Conservation (phyloP, 2,888 invertebrate species). For the Lymantria dispar region DNA sequence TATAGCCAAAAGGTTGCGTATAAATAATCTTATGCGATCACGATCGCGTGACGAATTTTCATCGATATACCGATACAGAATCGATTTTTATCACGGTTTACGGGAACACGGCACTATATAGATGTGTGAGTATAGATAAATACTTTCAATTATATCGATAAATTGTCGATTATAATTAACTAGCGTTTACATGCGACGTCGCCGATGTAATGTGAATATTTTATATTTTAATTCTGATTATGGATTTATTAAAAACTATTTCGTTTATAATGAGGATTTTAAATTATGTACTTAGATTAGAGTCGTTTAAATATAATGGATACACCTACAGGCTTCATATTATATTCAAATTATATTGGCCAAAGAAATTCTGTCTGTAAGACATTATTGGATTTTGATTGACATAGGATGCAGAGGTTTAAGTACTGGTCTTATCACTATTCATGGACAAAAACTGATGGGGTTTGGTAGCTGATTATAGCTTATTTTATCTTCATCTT, state of each 20-base stretch:
- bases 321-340: conserved; percentile 25
- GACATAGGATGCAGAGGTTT: neutral
- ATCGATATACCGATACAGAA: conserved; percentile 59
- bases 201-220: conserved; percentile 30
- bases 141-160: conserved; percentile 60
- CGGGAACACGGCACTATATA: conserved; percentile 48
- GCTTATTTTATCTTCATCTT: too few species aligned
- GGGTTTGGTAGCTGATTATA: too few species aligned
- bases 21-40: conserved; percentile 38
- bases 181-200: conserved; percentile 34
- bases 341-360: conserved; percentile 18
- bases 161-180: conserved; percentile 70
- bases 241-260: conserved; percentile 39
- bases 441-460: too few species aligned
- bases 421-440: too few species aligned
- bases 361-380: conserved; percentile 8
- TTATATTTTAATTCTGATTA: conserved; percentile 32
- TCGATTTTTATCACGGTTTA: conserved; percentile 66
- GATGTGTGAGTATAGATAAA: conserved; percentile 53
- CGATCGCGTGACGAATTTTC: conserved; percentile 62
- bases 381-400: neutral
- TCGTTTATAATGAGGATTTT: conserved; percentile 35
- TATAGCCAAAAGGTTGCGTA: conserved; percentile 41
- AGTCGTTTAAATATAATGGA: conserved; percentile 28
- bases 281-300: conserved; percentile 30